Evolutionary conservation across 2,797 vertebrate species (phyloP), one percentile per base, ranked within the genome.

Genomic region (Alcedo quadribrachys): DNA sequence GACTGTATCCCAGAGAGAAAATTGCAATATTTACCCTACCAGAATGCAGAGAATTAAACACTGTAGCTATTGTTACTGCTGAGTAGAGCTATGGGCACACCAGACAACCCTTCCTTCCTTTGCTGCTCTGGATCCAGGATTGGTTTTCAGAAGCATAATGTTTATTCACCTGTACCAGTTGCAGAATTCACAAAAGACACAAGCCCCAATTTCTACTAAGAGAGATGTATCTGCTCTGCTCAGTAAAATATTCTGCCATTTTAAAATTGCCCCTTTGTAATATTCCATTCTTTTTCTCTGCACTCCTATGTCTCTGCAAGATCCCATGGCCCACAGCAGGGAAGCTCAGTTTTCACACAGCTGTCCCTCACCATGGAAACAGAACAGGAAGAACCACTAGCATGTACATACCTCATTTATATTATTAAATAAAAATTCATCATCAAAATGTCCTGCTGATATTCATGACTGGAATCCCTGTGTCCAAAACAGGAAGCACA

Each of bases 401-500:
- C 5, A 6, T 27, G 10, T 5, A 28, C 14, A 28, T 11, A 81
- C 12, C 28, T 67, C 11, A 48, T 50, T 79, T 58, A 37, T 21
- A 67, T 35, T 51, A 54, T 12, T 55, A 35, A 87, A 69, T 43
- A 46, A 78, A 53, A 57, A 70, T 11, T 55, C 5, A 46, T 50
- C 27, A 66, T 19, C 40, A 30, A 43, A 90, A 43, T 22, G 51
- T 13, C 7, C 51, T 57, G n/a, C 3, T 19, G 22, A 35, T 45
- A 61, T 11, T 66, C 42, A 55, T 51, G 24, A 43, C 24, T 81
- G 40, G 43, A 82, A 73, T 71, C 37, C 71, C 55, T 48, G 28
- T 3, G 12, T 42, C n/a, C 69, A 81, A 60, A 92, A 54, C 40
- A 91, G 68, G 87, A 89, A 89, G 73, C 45, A 68, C 27, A 70